Base-by-base conservation (phyloP, 2,113 vertebrate genomes). In the Halichoeres trimaculatus region DNA sequence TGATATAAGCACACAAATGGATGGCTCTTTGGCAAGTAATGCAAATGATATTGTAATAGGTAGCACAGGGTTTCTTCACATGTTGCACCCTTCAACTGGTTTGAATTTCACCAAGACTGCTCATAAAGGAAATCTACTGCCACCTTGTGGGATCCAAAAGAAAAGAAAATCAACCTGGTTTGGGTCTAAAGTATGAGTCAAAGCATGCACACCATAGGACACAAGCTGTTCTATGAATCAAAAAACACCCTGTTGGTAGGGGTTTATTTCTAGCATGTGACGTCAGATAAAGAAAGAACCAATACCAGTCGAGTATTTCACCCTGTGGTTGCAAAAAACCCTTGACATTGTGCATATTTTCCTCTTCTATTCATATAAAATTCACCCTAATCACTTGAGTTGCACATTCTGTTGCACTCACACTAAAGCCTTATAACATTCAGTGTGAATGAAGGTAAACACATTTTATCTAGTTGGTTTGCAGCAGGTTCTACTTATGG, bases 121-220 rank as follows among this genome's bases (percentile, higher is more conserved):
- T 64, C 68, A 81, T 23, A 19, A 79, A 90, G 77, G 84, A 87
- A 81, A 83, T 85, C 54, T 86, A 91, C 85, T 90, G 88, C 91
- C 90, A 86, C 85, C 91, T 90, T 71, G 85, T 90, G 91, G 86
- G 66, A 51, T 12, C 6, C 20, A 47, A 10, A 24, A 12, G 20
- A 10, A 51, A 52, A 59, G 8, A 56, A 24, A 30, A 9, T 1
- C 14, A 70, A 41, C 30, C 17, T 66, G 16, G 30, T 30, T 63
- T 38, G 0, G 34, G 50, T 45, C 47, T 48, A 9, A 2, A 41
- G 38, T n/a, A 8, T 12, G 41, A 60, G 56, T 61, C 60, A 45
- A 45, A 59, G 50, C 19, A 59, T 19, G 23, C 10, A 52, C 13
- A 53, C 22, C 20, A 41, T 17, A 5, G 8, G 16, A 1, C 17